Evolutionary conservation across 2,797 vertebrate species (phyloP).

Genomic region (Hippoglossus hippoglossus): DNA sequence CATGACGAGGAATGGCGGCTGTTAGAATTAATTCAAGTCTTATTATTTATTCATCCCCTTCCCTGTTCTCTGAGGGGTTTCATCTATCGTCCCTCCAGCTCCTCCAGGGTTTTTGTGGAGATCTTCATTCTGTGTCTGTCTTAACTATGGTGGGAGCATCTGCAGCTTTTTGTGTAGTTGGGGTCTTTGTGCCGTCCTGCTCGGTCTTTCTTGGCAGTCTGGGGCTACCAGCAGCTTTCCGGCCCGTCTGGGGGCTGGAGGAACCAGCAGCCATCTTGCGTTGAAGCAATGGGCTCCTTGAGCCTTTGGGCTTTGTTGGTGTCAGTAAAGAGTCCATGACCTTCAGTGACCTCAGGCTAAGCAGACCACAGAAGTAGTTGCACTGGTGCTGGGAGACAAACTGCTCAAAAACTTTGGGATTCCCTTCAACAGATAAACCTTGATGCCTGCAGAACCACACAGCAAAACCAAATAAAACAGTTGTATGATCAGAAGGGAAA

Average conservation of each 20-base stretch:
- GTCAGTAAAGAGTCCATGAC: constrained; percentile 80
- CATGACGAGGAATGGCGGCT: constrained; percentile 68
- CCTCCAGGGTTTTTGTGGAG: neutral
- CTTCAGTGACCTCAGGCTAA: constrained; percentile 87
- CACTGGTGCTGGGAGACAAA: constrained; percentile 89
- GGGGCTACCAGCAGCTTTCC: constrained; percentile 85
- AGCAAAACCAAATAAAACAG: constrained; percentile 4
- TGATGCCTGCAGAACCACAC: constrained; percentile 87
- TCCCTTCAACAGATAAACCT: constrained; percentile 89
- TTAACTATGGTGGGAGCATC: constrained; percentile 55
- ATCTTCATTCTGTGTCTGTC: constrained; percentile 57
- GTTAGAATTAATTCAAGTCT: constrained; percentile 22
- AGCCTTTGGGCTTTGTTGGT: constrained; percentile 85
- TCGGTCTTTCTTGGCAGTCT: constrained; percentile 79
- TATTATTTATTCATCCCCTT: constrained; percentile 14
- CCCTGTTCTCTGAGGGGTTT: constrained; percentile 17
- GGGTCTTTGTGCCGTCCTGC: constrained; percentile 57
- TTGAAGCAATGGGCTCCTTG: constrained; percentile 88
- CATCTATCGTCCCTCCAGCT: constrained; percentile 1
- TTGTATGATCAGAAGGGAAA: neutral
- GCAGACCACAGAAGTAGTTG: constrained; percentile 90
- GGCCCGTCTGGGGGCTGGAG: constrained; percentile 89
- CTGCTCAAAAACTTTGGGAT: constrained; percentile 89
- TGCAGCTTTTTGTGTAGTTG: constrained; percentile 61
- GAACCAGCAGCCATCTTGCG: constrained; percentile 84